Evolutionary conservation across 92 coral and sea anemone species (phyloP), one percentile per base, ranked within the genome.

Genomic region (Pocillopora meandrina): DNA sequence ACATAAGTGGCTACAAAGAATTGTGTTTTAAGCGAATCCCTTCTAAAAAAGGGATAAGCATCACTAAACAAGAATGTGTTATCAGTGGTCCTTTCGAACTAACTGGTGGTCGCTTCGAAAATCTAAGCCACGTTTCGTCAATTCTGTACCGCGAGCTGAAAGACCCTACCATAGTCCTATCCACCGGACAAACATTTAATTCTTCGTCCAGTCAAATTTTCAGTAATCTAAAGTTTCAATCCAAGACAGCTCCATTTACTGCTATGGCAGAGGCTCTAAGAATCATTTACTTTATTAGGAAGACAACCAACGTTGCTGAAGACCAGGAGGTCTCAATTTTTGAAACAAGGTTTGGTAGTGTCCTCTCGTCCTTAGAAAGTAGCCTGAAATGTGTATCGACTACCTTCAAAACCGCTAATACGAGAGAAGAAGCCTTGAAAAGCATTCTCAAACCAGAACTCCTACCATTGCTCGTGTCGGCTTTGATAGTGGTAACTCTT

Each of bases 1-100:
- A 83, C 76, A 87, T 74, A 17, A 87, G 59, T 12, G 83, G 82
- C 31, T 90, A 61, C 80, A 42, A 83, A 56, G 33, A 42, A 55
- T 23, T 81, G 31, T 90, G 93, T 64, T 77, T 56, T 2, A 79
- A 61, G 13, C 61, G 72, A 60, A 56, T 33, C 8, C 79, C 15
- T 23, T 13, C 52, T 6, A 57, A 49, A 16, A 12, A 18, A 9
- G 19, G 23, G 17, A 19, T 15, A 14, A 68, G 26, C 6, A 60
- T 23, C 19, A 47, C 33, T 17, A 61, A 71, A 61, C 34, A 66
- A 5, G 61, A 49, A 5, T 84, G 87, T 35, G 49, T 75, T 75
- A 67, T 84, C 60, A 74, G 61, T 34, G 74, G 75, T 65, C 87
- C 87, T 12, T 61, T 84, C 21, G 82, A 84, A 71, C 64, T 84